phyloP scores from a whole-genome alignment of 1,140 invertebrate species.

The Drosophila seguyi region DNA sequence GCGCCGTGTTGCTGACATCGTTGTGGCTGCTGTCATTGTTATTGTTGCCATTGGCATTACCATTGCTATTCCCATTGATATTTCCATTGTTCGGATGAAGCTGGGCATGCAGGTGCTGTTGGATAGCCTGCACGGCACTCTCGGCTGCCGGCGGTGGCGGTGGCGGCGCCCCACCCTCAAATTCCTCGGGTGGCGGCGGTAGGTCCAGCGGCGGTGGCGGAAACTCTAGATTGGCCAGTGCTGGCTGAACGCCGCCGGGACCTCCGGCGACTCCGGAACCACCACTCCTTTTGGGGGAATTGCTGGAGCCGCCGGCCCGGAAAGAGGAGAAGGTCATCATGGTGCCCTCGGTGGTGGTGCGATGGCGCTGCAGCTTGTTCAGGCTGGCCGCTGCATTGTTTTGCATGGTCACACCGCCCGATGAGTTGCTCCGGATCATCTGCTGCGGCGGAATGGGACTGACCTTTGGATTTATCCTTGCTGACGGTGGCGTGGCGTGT shows the following conservation, averaged over 20 bases:
- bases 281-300: conserved; percentile 87
- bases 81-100: conserved; percentile 82
- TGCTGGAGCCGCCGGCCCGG: conserved; percentile 77
- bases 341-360: conserved; percentile 85
- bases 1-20: conserved; percentile 88
- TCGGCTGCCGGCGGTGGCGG: conserved; percentile 78
- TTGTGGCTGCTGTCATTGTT: conserved; percentile 84
- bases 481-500: conserved; percentile 53
- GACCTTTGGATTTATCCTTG: conserved; percentile 83
- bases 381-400: conserved; percentile 86
- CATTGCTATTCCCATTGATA: conserved; percentile 73
- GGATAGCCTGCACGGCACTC: conserved; percentile 69
- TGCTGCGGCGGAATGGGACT: conserved; percentile 86
- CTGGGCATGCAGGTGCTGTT: conserved; percentile 73
- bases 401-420: conserved; percentile 90
- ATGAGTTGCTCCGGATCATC: conserved; percentile 94
- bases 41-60: conserved; percentile 78
- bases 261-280: conserved; percentile 8
- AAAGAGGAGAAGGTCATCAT: conserved; percentile 86
- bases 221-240: conserved; percentile 92
- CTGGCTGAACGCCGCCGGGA: conserved; percentile 84
- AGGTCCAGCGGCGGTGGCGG: conserved; percentile 91
- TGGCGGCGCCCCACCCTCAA: conserved; percentile 83
- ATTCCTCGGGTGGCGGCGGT: conserved; percentile 91
- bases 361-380: conserved; percentile 86